Base-by-base conservation (phyloP, 1,140 invertebrate species). In the Drosophila aff. region DNA sequence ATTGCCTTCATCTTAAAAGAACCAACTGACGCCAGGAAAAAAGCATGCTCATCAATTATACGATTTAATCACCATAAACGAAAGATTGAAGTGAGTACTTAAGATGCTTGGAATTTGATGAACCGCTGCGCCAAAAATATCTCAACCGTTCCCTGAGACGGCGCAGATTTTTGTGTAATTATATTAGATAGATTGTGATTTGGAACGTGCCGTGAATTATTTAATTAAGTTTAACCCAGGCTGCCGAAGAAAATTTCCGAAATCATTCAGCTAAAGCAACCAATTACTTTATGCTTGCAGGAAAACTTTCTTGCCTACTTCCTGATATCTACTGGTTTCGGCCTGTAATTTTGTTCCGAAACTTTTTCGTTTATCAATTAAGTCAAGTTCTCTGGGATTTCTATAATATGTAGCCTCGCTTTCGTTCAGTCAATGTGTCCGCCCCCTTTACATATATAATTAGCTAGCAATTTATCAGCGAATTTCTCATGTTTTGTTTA, bases 61-160 rank as follows among this genome's bases (percentile, higher is more conserved):
- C 60, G 60, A 87, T 62, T 79, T 50, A 68, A 58, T 76, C 59
- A 57, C 77, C 36, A 50, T 68, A 71, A 72, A 47, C 49, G 44
- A 67, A 49, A 59, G 46, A 72, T 43, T 71, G 64, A 82, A 79
- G 83, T 87, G 43, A 85, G 82, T 85, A 87, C 62, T 63, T 57
- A 71, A 71, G 63, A 52, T 47, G 47, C 21, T 67, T 52, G 31
- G 63, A 44, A 64, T 33, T 46, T 66, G 40, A 63, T 66, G 59
- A 26, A 36, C 23, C 13, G 16, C 23, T 6, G 13, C 16, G 23
- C 59, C 33, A 64, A 31, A 63, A 67, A 38, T 64, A 67, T 46
- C 41, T 64, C 9, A 63, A 31, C 21, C 28, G 11, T 26, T 36
- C 28, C 16, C 4, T 28, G 21, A 65, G 40, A 44, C 26, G 15